These are phyloP conservation scores for Cylas formicarius DNA, from an alignment of 1,140 invertebrate genomes.

Conservation along the genomic window DNA sequence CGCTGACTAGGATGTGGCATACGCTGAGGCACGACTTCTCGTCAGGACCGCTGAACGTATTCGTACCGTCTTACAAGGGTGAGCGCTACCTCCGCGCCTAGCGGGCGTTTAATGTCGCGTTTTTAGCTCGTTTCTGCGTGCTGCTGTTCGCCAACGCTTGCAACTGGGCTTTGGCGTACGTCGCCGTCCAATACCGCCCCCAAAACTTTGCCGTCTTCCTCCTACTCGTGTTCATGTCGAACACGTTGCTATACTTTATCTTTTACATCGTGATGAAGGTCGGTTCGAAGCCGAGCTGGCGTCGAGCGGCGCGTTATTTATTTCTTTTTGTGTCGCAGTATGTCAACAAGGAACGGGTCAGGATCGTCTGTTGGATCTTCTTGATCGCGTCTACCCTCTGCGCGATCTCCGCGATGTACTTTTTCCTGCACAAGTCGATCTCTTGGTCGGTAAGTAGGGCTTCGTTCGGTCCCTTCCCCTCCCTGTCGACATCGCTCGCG, in stretches of 20 bases:
- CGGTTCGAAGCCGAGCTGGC: conserved; percentile 28
- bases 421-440: conserved; percentile 71
- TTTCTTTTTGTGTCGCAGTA: conserved; percentile 53
- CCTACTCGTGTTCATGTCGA: conserved; percentile 74
- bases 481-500: conserved; percentile 1
- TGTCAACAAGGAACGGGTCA: conserved; percentile 60
- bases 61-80: conserved; percentile 48
- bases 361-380: conserved; percentile 55
- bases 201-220: conserved; percentile 77
- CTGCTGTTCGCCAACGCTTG: conserved; percentile 61
- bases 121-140: conserved; percentile 47
- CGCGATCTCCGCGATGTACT: conserved; percentile 64
- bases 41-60: conserved; percentile 42
- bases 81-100: not conserved
- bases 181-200: conserved; percentile 57
- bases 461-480: conserved; percentile 5
- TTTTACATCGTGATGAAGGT: conserved; percentile 88
- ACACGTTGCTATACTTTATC: conserved; percentile 71
- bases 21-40: conserved; percentile 41
- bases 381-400: conserved; percentile 55
- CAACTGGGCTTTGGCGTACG: conserved; percentile 67
- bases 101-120: no score
- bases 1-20: conserved; percentile 45
- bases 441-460: conserved; percentile 63
- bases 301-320: conserved; percentile 6